Evolutionary conservation across 1,140 invertebrate genomes (phyloP).

Genomic region (Macrosteles quadrilineatus): DNA sequence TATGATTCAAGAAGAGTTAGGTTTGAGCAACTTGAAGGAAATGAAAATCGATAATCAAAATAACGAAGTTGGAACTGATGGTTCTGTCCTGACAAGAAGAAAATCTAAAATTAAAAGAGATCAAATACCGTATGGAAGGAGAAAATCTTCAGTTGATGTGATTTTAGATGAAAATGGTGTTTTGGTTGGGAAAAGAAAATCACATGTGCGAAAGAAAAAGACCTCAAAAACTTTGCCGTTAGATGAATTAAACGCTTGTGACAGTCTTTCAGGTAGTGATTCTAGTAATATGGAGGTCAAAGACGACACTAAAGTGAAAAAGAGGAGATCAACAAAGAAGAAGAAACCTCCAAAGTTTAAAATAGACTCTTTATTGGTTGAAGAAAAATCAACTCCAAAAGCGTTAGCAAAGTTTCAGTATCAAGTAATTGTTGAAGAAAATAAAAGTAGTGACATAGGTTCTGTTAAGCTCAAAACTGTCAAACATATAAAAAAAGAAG

Average conservation of each 20-base stretch:
- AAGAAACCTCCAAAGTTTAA: constrained; percentile 18
- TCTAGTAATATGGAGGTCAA: neutral
- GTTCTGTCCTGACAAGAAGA: too few relatives aligned
- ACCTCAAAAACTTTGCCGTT: neutral
- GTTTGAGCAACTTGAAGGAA: constrained; percentile 1
- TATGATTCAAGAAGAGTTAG: constrained; percentile 51
- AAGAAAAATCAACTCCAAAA: constrained; percentile 22
- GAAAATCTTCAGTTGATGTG: neutral
- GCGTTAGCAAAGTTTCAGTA: constrained; percentile 28
- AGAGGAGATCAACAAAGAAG: constrained; percentile 15
- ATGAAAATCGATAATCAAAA: neutral
- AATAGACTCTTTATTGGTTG: constrained; percentile 23
- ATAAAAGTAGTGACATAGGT: neutral
- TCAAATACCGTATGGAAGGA: neutral
- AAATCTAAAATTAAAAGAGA: neutral
- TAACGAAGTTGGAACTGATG: neutral
- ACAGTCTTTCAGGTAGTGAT: neutral
- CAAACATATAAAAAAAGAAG: neutral
- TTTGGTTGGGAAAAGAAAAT: constrained; percentile 5
- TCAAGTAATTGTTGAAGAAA: constrained; percentile 34
- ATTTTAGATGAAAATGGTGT: neutral
- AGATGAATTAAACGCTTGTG: neutral
- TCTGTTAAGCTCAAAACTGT: neutral
- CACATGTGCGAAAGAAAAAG: constrained; percentile 13
- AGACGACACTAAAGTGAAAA: neutral